A percentile compares a stretch with the other conserved stretches of the same genome.
Conservation (phyloP, 1,140 invertebrate genomes). For the Nomia melanderi region DNA sequence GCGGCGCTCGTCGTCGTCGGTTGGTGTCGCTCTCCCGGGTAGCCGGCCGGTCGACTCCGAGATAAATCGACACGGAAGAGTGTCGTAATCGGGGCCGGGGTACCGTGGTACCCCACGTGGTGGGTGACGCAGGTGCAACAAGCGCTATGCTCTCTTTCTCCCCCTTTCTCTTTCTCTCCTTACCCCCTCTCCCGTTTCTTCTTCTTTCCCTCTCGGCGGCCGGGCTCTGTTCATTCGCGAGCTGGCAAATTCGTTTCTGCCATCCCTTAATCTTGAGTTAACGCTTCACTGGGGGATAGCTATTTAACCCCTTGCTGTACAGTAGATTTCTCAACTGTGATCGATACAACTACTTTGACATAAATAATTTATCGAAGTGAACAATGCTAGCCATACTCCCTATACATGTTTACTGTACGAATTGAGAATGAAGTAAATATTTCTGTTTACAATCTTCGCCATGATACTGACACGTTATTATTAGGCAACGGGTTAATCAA, state of each 20-base stretch:
- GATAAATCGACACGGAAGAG: slow-evolving; percentile 68
- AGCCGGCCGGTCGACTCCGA: slow-evolving; percentile 45
- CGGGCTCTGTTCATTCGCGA: background rate
- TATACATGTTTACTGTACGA: too few relatives aligned
- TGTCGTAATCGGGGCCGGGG: slow-evolving; percentile 64
- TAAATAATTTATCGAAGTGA: too few relatives aligned
- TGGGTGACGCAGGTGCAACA: slow-evolving; percentile 59
- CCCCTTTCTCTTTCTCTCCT: slow-evolving; percentile 5
- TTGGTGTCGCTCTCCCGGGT: slow-evolving; percentile 28
- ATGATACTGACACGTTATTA: too few relatives aligned
- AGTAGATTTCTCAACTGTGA: too few relatives aligned
- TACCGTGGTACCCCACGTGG: slow-evolving; percentile 59
- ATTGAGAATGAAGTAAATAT: too few relatives aligned
- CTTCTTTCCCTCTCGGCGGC: background rate
- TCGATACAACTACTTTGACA: too few relatives aligned
- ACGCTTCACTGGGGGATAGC: too few relatives aligned
- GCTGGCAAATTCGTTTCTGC: background rate
- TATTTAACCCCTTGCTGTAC: too few relatives aligned
- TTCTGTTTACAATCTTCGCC: too few relatives aligned
- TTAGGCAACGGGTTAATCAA: too few relatives aligned
- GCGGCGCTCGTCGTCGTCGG: slow-evolving; percentile 23
- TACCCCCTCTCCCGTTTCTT: background rate
- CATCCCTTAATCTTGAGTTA: too few relatives aligned
- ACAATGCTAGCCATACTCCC: too few relatives aligned
- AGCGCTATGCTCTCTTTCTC: slow-evolving; percentile 25